Evolutionary conservation across 2,797 vertebrate genomes (phyloP).

Genomic region (Anguilla obscura): DNA sequence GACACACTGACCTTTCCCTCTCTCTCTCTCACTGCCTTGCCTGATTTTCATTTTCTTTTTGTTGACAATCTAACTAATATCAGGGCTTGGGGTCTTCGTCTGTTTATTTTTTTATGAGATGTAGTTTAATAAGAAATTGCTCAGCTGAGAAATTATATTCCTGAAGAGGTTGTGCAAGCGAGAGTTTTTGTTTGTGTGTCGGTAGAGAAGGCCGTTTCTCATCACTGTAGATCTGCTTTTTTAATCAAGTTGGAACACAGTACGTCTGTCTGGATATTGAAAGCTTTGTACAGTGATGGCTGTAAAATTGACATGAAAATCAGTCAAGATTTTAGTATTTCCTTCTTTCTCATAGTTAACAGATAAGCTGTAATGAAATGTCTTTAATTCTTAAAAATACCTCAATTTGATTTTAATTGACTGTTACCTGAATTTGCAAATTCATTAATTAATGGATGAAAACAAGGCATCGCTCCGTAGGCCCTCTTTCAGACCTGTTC

Average conservation of each 20-base stretch:
- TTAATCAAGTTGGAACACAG: background rate
- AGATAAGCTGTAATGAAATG: too few species aligned
- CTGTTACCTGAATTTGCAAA: too few species aligned
- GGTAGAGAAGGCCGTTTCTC: background rate
- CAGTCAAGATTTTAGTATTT: background rate
- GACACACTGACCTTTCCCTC: background rate
- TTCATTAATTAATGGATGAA: too few species aligned
- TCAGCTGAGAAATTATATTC: constrained; percentile 10
- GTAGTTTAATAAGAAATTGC: constrained; percentile 1
- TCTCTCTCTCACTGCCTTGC: background rate
- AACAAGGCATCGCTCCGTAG: too few species aligned
- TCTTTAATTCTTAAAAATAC: background rate
- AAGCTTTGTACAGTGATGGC: background rate
- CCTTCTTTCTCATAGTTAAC: background rate
- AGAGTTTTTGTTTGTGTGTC: background rate
- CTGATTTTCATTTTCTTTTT: constrained; percentile 1
- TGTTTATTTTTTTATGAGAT: background rate
- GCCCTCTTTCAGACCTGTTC: too few species aligned
- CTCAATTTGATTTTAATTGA: too few species aligned
- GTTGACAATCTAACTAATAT: constrained; percentile 1
- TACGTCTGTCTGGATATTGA: background rate
- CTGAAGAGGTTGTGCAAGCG: background rate
- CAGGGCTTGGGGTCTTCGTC: background rate
- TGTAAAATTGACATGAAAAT: constrained; percentile 10
- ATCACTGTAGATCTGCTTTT: background rate